Base-by-base conservation (phyloP, 1,140 invertebrate species). In the Microplitis demolitor region DNA sequence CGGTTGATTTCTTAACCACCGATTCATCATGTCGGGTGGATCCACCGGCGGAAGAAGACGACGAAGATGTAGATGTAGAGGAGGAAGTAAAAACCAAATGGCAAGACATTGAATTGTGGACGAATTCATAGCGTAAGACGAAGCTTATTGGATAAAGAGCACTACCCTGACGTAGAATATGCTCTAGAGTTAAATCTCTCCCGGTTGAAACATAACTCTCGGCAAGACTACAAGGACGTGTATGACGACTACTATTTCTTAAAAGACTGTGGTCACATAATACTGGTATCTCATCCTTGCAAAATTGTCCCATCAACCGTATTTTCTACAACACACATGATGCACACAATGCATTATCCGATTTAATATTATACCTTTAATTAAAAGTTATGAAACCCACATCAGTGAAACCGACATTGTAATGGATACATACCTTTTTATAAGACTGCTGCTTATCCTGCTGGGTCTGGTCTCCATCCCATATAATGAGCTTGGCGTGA, bases 201-300 rank as follows among this genome's bases (percentile, higher is more conserved):
- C 91, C 91, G 1, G 88, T 90, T 0, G 93, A 94, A 3, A 95
- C 90, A 85, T 94, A 95, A 82, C 93, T 94, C 79, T 95, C 94
- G 0, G 90, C 87, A 1, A 92, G 88, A 4, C 91, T 91, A 77
- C 93, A 95, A 0, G 93, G 93, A 35, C 93, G 85, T 0, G 93
- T 92, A 31, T 91, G 89, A 64, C 92, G 85, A n/a, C 93, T 93
- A 24, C 91, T 91, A 80, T 94, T 94, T 3, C 90, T 91, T 9
- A 95, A 83, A 2, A 94, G 83, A n/a, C 91, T 90, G 78, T 94
- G 92, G 76, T 93, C 92, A 78, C 93, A 94, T 0, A 94, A 83
- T 54, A 90, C 85, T 0, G 93, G 93, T 4, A 92, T 90, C 74
- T 93, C 92, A 77, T 94, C 92, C 71, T 92, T 92, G 78, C 92